A percentile compares a stretch with the other conserved stretches of the same genome.
phyloP scores from a whole-genome alignment of 2,888 invertebrate genomes.

The Tachina grossa region DNA sequence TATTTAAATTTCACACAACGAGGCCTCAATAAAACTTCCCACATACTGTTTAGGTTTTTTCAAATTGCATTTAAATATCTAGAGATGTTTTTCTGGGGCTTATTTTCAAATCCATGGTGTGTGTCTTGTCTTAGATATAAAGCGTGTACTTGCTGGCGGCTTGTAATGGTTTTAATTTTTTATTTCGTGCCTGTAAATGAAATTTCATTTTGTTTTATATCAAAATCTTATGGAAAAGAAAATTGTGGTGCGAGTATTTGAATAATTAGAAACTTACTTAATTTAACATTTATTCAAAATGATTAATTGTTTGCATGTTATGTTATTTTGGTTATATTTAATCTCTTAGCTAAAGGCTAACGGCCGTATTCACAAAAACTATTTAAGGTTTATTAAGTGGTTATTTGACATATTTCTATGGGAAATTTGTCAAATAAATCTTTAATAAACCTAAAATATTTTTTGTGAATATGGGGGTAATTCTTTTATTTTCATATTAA shows the following conservation, averaged over 20 bases:
- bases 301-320: background rate
- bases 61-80: background rate
- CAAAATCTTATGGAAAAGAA: background rate
- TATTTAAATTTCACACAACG: background rate
- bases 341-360: too few relatives aligned
- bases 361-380: too few relatives aligned
- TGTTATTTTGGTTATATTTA: background rate
- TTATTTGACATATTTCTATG: too few relatives aligned
- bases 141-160: background rate
- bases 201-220: background rate
- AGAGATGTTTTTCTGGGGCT: background rate
- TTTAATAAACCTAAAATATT: too few relatives aligned
- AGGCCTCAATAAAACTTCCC: background rate
- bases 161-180: conserved; percentile 2
- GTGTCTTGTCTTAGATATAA: background rate
- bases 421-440: too few relatives aligned
- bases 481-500: background rate
- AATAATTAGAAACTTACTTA: conserved; percentile 10
- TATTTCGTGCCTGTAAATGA: background rate
- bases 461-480: too few relatives aligned
- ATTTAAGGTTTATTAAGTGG: too few relatives aligned
- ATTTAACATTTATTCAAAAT: background rate
- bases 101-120: background rate
- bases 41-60: background rate
- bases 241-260: background rate